Conservation (phyloP, 2,888 invertebrate species). For the Parasteatoda lunata region DNA sequence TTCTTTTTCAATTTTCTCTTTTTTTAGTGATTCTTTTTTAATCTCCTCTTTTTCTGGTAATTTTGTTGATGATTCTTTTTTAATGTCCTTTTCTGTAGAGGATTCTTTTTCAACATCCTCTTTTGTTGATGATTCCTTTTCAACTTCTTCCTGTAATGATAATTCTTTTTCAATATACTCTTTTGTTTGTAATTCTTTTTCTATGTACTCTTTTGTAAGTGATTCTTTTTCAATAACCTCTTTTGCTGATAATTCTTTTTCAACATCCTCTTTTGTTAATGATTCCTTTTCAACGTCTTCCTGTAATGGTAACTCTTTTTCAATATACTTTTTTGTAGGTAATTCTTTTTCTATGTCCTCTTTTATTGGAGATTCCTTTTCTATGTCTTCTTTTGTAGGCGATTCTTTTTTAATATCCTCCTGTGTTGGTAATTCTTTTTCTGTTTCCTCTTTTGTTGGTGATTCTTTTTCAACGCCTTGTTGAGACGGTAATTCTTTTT, state of each 20-base stretch:
- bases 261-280: not conserved
- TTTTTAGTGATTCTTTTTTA: no score
- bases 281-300: not conserved
- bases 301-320: not conserved
- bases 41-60: not conserved
- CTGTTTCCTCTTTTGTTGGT: not conserved
- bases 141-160: no score
- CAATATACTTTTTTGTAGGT: not conserved
- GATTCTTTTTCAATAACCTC: not conserved
- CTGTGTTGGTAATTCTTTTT: not conserved
- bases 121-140: not conserved
- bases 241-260: slow-evolving; percentile 1
- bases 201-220: not conserved
- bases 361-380: not conserved
- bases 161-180: not conserved
- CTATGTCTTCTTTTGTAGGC: not conserved
- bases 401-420: not conserved
- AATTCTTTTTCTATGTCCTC: no score
- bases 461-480: not conserved
- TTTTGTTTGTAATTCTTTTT: not conserved
- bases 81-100: not conserved
- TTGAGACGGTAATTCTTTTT: not conserved
- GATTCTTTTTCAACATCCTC: not conserved
- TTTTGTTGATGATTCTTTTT: not conserved
- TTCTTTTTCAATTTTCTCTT: no score